phyloP scores from a whole-genome alignment of 2,113 vertebrate genomes.

The Alouatta palliata region DNA sequence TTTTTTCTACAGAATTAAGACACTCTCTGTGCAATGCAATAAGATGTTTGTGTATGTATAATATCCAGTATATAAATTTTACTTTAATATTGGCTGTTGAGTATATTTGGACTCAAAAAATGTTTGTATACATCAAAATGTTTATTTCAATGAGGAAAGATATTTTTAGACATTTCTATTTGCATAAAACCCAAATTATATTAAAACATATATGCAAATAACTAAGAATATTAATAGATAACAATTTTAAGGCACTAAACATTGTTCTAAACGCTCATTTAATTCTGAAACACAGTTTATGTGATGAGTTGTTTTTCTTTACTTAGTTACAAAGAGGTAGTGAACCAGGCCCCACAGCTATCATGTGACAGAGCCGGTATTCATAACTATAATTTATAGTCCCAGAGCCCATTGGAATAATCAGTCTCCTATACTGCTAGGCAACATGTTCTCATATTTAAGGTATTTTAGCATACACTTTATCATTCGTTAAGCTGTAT shows the following conservation, averaged over 20 bases:
- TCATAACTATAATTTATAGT: not conserved
- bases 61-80: not conserved
- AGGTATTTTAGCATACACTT: not conserved
- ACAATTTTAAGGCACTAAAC: not conserved
- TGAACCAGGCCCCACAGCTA: not conserved
- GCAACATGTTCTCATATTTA: not conserved
- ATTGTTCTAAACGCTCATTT: not conserved
- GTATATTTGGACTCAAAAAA: not conserved
- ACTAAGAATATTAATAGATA: not conserved
- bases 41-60: not conserved
- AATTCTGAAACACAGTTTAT: not conserved
- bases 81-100: not conserved
- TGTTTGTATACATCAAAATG: not conserved
- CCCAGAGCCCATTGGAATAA: not conserved
- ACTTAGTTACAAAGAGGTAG: not conserved
- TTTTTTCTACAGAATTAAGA: not conserved
- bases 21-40: not conserved
- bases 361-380: not conserved
- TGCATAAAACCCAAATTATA: not conserved
- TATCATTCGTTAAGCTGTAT: not conserved
- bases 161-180: not conserved
- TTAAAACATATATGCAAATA: not conserved
- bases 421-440: not conserved
- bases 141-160: not conserved
- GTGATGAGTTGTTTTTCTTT: not conserved